Percentiles rank a stretch among this genome's conserved stretches.
Evolutionary conservation across 1,140 invertebrate genomes (phyloP).

Genomic region (Orussus abietinus): DNA sequence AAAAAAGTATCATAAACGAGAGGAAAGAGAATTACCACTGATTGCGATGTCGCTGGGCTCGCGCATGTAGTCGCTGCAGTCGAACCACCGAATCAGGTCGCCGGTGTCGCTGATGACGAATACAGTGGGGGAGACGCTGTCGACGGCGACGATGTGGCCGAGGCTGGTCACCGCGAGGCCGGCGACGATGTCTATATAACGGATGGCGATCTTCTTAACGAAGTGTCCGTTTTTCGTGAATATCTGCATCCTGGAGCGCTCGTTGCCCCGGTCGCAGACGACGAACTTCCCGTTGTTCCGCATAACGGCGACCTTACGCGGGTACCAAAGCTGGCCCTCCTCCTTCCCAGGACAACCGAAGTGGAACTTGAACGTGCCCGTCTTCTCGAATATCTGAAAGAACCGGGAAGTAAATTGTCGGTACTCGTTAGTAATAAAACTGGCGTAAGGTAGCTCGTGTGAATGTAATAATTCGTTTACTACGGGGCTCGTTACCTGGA

Average conservation of each 20-base stretch:
- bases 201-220: slow-evolving; percentile 88
- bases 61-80: slow-evolving; percentile 94
- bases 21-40: slow-evolving; percentile 60
- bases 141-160: slow-evolving; percentile 93
- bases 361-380: slow-evolving; percentile 81
- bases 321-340: slow-evolving; percentile 95
- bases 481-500: slow-evolving; percentile 83
- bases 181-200: slow-evolving; percentile 97
- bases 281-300: slow-evolving; percentile 85
- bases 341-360: slow-evolving; percentile 89
- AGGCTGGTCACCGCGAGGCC: slow-evolving; percentile 86
- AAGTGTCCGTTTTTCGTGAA: slow-evolving; percentile 85
- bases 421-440: too few species aligned
- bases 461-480: too few species aligned
- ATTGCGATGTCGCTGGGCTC: slow-evolving; percentile 96
- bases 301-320: slow-evolving; percentile 92
- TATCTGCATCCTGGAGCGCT: slow-evolving; percentile 94
- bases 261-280: slow-evolving; percentile 93
- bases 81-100: slow-evolving; percentile 90
- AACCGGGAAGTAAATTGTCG: too few species aligned
- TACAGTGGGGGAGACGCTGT: slow-evolving; percentile 94
- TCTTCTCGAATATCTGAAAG: slow-evolving; percentile 81
- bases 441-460: too few species aligned
- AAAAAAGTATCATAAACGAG: slow-evolving; percentile 3
- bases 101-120: slow-evolving; percentile 89